Evolutionary conservation across 2,797 vertebrate genomes (phyloP).

Genomic region (Sciurus vulgaris): DNA sequence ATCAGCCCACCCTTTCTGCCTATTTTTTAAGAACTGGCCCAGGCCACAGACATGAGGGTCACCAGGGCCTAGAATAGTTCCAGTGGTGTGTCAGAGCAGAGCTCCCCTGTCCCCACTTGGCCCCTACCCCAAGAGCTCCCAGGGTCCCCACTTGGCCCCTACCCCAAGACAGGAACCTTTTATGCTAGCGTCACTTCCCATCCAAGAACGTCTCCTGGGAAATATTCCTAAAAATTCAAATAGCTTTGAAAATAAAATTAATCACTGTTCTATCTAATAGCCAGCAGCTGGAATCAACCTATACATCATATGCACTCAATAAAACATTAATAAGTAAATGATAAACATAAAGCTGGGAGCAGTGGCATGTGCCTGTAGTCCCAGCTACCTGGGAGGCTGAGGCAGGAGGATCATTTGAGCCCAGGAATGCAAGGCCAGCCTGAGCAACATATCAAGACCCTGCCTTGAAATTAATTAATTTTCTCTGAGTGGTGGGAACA

Average conservation of each 20-base stretch:
- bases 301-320: not conserved
- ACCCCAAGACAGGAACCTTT: not conserved
- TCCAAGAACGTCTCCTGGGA: not conserved
- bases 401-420: not conserved
- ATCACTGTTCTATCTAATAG: not conserved
- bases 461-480: not conserved
- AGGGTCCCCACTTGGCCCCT: not conserved
- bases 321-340: not conserved
- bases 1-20: not conserved
- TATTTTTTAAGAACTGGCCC: not conserved
- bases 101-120: fast-evolving
- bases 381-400: too few species aligned
- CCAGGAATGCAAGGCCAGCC: not conserved
- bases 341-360: not conserved
- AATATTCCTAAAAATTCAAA: slow-evolving; percentile 33
- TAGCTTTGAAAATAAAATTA: not conserved
- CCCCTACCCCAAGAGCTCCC: not conserved
- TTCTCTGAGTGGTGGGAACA: not conserved
- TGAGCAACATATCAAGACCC: not conserved
- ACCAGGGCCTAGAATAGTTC: not conserved
- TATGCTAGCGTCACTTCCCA: not conserved
- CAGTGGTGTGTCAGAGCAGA: not conserved
- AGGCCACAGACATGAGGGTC: not conserved
- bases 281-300: not conserved
- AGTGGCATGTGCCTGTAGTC: not conserved